Percentiles rank a stretch among this genome's conserved stretches.
Conservation (phyloP, 2,888 invertebrate genomes). For the Lepas anatifera region DNA sequence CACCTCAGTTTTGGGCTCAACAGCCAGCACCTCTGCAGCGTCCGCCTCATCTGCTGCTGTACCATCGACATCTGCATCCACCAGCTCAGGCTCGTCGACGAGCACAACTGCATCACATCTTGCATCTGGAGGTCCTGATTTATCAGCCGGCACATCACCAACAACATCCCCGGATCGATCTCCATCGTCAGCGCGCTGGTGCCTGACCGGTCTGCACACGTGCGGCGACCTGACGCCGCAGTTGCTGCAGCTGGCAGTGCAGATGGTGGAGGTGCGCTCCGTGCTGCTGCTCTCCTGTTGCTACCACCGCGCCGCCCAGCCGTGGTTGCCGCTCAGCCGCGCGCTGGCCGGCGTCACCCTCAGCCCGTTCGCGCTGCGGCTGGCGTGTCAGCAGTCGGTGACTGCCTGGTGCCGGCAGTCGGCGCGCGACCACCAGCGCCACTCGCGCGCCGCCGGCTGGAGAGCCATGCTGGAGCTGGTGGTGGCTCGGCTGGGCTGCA, state of each 20-base stretch:
- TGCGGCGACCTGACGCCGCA: constrained; percentile 22
- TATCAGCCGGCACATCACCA: background rate
- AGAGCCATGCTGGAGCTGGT: constrained; percentile 19
- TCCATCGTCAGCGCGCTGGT: background rate
- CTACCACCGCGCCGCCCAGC: constrained; percentile 18
- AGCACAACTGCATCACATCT: too few relatives aligned
- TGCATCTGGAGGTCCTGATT: background rate
- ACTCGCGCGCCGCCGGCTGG: constrained; percentile 18
- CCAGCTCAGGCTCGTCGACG: too few relatives aligned
- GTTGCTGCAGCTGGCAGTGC: constrained; percentile 19
- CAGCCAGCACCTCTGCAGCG: too few relatives aligned
- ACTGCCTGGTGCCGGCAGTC: constrained; percentile 17
- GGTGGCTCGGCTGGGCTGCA: background rate
- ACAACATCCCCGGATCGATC: too few relatives aligned
- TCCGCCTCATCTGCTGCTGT: too few relatives aligned
- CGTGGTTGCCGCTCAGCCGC: background rate
- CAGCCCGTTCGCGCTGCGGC: constrained; percentile 18
- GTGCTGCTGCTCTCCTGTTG: constrained; percentile 22
- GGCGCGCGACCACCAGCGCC: constrained; percentile 16
- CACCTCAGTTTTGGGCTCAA: too few relatives aligned
- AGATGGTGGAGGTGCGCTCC: constrained; percentile 16
- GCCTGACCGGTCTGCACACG: constrained; percentile 20
- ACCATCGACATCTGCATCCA: too few relatives aligned
- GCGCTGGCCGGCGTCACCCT: background rate
- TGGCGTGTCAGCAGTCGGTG: constrained; percentile 22